Evolutionary conservation across 1,140 invertebrate species (phyloP), one percentile per base, ranked within the genome.

Genomic region (Pantala flavescens): DNA sequence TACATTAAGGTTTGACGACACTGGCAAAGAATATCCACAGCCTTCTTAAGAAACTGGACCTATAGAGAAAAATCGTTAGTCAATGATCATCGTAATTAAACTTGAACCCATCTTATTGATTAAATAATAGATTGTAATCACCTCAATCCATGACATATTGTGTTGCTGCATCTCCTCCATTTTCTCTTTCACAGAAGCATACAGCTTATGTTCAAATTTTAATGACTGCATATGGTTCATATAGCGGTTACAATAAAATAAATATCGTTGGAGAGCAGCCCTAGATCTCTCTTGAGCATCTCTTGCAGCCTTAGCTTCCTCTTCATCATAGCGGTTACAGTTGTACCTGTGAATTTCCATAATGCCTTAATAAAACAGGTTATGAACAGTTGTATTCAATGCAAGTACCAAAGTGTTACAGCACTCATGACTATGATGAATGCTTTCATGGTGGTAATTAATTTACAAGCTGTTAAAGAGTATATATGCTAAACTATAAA

Each of bases 131-230:
- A 2, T 36, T 36, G 9, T 36, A 36, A 36, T 63, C 79, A 96
- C 95, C 89, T 99, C 98, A 80, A 99, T 99, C 97, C 97, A 99
- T 71, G 96, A 98, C 97, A 99, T 98, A 81, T 98, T 98, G 82
- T 98, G 96, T 80, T 98, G 96, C 81, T 98, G 96, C 97, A 99
- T 98, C 84, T 98, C 97, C 82, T 98, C 97, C 97, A 99, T 99
- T 85, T 99, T 99, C 80, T 94, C 91, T 82, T 97, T 96, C 14
- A 98, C 93, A 73, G 92, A 92, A 7, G 93, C 92, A 83, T 97
- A 97, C 23, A 97, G 85, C 86, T 98, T 98, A 83, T 94, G 91
- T 84, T 99, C 97, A 85, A 99, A 98, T 84, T 98, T 97, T 77
- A 99, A 87, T 76, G 95, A 97, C 83, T 98, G 96, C 94, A 98